Evolutionary conservation across 2,888 invertebrate species (phyloP), one percentile per base, ranked within the genome.

Genomic region (Meloe dianella): DNA sequence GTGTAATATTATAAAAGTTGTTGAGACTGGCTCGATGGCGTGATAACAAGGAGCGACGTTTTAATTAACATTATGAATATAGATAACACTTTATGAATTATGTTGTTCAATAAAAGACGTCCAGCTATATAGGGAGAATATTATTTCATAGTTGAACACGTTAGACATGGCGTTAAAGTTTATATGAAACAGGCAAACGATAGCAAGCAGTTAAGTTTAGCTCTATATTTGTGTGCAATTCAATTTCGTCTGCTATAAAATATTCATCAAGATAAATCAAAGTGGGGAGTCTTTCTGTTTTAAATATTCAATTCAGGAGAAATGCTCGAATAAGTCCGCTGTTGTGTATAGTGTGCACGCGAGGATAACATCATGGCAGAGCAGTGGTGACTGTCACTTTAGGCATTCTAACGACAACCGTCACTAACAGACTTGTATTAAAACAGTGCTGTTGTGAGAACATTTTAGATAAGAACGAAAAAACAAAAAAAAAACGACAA

Each of bases 41-140:
- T 57, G 68, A 69, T 72, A 72, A 73, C 68, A 71, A 71, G 68
- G 69, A 74, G 72, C 73, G 73, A 73, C 74, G 69, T 75, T 75
- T 75, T 75, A 75, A 75, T 75, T 74, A 75, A 73, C 74, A 73
- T 71, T 73, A 74, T 74, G 75, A 75, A 75, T 75, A 71, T 71
- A 74, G 74, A 75, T 75, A 74, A 68, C 73, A 72, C 69, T 74
- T 71, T 71, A 71, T 70, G 68, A 73, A 70, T 71, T 68, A 69
- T 68, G 65, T 65, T 64, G 63, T 69, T 72, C 69, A 70, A 73
- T 71, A 71, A 70, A 73, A 73, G 71, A 74, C 70, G 73, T 72
- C 73, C 17, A 20, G 20, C 35, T 14, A 47, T 47, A 10, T 47
- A 17, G 38, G 14, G n/a, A 38, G 4, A n/a, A n/a, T n/a, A n/a